These are phyloP conservation scores for Drosophila gunungcola DNA, from an alignment of 1,140 invertebrate genomes.

Conservation along the genomic window DNA sequence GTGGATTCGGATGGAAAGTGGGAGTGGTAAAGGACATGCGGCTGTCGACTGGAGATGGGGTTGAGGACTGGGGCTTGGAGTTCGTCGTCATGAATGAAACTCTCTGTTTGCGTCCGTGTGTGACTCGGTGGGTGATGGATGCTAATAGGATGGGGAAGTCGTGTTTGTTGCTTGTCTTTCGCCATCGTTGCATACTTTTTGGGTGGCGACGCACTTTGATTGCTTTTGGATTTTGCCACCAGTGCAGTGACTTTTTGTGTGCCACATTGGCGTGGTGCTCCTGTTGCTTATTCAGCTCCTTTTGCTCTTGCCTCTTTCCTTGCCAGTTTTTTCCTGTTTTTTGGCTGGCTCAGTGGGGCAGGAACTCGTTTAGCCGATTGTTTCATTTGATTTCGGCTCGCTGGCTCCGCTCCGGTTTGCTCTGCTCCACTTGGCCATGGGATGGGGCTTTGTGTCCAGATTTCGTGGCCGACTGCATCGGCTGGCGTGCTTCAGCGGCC, in stretches of 20 bases:
- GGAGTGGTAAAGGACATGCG: slow-evolving; percentile 37
- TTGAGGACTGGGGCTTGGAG: slow-evolving; percentile 43
- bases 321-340: not conserved
- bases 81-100: slow-evolving; percentile 71
- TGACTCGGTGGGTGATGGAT: slow-evolving; percentile 11
- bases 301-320: not conserved
- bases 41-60: slow-evolving; percentile 34
- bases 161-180: slow-evolving; percentile 60
- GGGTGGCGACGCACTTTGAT: slow-evolving; percentile 26
- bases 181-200: slow-evolving; percentile 65
- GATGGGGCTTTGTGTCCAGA: slow-evolving; percentile 21
- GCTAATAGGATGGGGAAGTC: not conserved
- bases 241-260: slow-evolving; percentile 14
- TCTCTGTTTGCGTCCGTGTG: slow-evolving; percentile 19
- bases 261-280: slow-evolving; percentile 24
- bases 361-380: slow-evolving; percentile 40
- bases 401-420: slow-evolving; percentile 1
- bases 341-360: not conserved
- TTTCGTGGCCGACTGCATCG: slow-evolving; percentile 55
- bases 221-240: slow-evolving; percentile 35
- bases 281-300: slow-evolving; percentile 1
- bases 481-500: slow-evolving; percentile 42
- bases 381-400: slow-evolving; percentile 47
- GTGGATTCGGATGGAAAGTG: not conserved
- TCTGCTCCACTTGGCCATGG: slow-evolving; percentile 31